These are phyloP conservation scores for Notarius lentiginosus DNA, from an alignment of 2,113 vertebrate species.

Conservation along the genomic window DNA sequence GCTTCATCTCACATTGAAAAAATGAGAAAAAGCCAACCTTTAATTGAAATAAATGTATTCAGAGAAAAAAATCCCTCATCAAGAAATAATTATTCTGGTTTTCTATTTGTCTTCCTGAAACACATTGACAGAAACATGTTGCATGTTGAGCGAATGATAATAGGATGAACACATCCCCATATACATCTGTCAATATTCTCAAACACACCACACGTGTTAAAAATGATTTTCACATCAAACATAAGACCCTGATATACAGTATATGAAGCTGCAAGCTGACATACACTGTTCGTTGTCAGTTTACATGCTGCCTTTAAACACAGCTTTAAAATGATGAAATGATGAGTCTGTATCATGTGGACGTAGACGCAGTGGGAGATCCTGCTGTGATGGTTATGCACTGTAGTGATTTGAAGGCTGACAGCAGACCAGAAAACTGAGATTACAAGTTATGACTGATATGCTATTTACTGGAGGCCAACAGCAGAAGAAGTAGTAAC, in stretches of 20 bases:
- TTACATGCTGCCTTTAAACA: background rate
- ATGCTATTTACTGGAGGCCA: background rate
- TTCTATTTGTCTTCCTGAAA: conserved; percentile 5
- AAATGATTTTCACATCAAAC: background rate
- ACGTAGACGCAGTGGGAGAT: background rate
- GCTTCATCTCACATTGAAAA: too few species aligned
- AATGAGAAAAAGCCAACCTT: too few species aligned
- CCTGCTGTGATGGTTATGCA: background rate
- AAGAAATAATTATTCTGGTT: too few species aligned
- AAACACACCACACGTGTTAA: background rate
- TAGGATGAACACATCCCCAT: background rate
- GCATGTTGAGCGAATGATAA: background rate
- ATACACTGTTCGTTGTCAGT: background rate
- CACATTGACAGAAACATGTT: background rate
- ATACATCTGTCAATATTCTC: background rate
- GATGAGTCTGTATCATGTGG: background rate
- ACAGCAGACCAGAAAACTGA: background rate
- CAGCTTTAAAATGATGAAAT: background rate
- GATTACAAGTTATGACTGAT: background rate
- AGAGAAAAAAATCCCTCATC: too few species aligned
- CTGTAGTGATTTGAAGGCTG: background rate
- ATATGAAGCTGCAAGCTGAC: background rate
- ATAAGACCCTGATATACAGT: background rate
- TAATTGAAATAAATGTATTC: too few species aligned
- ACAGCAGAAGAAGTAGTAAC: background rate